Percentiles rank a stretch among this genome's conserved stretches.
Conservation (phyloP, 2,113 vertebrate genomes). For the Pristiophorus japonicus region DNA sequence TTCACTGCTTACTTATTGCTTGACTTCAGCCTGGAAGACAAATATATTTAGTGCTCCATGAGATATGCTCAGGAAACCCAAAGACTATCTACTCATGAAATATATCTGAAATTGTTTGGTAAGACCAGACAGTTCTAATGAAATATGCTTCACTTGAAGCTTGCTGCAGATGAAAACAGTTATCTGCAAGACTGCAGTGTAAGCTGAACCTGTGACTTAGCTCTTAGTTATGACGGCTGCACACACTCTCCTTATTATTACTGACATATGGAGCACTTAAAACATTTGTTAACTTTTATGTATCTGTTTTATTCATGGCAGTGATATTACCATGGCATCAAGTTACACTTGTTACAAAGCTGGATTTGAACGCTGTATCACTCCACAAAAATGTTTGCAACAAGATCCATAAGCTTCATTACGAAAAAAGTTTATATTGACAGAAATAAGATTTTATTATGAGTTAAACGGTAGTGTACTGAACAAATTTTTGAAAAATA, state of each 20-base stretch:
- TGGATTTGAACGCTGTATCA: not conserved
- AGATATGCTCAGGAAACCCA: not conserved
- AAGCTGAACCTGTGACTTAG: not conserved
- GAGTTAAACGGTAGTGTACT: not conserved
- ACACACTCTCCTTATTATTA: not conserved
- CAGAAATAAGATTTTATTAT: not conserved
- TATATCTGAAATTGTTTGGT: not conserved
- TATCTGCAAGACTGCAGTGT: not conserved
- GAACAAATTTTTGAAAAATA: not conserved
- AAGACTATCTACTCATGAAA: not conserved
- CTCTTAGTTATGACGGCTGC: not conserved
- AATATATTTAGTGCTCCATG: no score
- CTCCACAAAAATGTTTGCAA: not conserved
- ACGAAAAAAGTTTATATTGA: not conserved
- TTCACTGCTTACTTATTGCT: constrained; percentile 10
- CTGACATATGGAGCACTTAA: constrained; percentile 1
- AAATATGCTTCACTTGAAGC: not conserved
- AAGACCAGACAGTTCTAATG: not conserved
- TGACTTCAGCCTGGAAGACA: not conserved
- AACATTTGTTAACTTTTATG: constrained; percentile 6
- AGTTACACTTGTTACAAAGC: not conserved
- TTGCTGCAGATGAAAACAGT: not conserved
- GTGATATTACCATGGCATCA: not conserved
- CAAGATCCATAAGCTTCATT: not conserved
- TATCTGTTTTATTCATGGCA: constrained; percentile 20